Conservation (phyloP, 2,797 vertebrate genomes). For the Mormyrops attenuatus region DNA sequence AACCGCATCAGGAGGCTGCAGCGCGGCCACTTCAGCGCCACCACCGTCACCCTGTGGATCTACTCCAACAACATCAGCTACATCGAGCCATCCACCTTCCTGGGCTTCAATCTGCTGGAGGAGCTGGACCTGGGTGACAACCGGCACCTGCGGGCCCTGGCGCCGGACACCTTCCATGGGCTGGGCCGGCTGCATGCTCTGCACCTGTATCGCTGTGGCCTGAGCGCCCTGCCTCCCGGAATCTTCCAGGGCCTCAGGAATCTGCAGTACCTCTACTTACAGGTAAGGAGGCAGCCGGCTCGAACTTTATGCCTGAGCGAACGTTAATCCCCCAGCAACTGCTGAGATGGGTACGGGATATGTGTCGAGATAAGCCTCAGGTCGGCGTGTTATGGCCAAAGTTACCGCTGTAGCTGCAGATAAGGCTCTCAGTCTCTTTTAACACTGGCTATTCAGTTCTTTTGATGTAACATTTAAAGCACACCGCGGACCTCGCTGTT, state of each 20-base stretch:
- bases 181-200: constrained; percentile 84
- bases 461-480: background rate
- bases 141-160: constrained; percentile 81
- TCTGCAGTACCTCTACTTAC: constrained; percentile 95
- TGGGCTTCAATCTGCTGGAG: constrained; percentile 83
- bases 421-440: background rate
- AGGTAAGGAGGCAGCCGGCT: constrained; percentile 54
- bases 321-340: background rate
- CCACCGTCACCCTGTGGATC: constrained; percentile 92
- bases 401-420: background rate
- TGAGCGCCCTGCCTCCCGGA: constrained; percentile 80
- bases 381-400: background rate
- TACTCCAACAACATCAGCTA: constrained; percentile 98
- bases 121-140: constrained; percentile 97
- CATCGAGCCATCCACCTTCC: constrained; percentile 88
- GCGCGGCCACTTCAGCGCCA: constrained; percentile 82
- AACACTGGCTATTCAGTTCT: background rate
- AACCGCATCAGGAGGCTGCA: constrained; percentile 89
- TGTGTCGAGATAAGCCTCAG: background rate
- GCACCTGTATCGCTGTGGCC: constrained; percentile 90
- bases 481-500: background rate
- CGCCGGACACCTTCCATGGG: constrained; percentile 90
- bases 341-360: background rate
- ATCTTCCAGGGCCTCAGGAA: constrained; percentile 89
- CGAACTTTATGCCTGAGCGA: background rate